Percentiles rank a stretch among this genome's conserved stretches.
These are phyloP conservation scores for Diorhabda elongata DNA, from an alignment of 1,140 invertebrate species.

Conservation along the genomic window DNA sequence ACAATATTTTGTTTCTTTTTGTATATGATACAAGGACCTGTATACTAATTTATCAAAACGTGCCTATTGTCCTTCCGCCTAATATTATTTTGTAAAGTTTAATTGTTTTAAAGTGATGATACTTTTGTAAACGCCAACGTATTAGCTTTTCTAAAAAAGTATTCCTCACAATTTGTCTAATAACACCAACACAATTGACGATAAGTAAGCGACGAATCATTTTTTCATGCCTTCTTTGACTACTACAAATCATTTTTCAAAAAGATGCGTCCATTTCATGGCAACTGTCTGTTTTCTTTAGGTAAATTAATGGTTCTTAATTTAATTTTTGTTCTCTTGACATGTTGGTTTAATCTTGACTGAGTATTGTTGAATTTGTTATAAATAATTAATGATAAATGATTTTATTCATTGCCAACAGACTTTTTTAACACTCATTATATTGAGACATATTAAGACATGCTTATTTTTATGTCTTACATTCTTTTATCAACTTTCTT, in stretches of 20 bases:
- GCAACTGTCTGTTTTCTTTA: neutral
- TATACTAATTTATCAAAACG: too few relatives aligned
- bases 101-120: too few relatives aligned
- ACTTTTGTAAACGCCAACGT: too few relatives aligned
- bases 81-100: too few relatives aligned
- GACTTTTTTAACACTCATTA: too few relatives aligned
- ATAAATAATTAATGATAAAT: neutral
- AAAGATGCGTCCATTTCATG: neutral
- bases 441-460: neutral
- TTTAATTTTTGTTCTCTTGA: neutral
- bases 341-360: neutral
- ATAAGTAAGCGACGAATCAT: neutral
- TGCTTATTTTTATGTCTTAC: neutral
- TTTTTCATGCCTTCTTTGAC: neutral
- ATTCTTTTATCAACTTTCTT: neutral
- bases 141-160: too few relatives aligned
- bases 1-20: too few relatives aligned
- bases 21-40: too few relatives aligned
- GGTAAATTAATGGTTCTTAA: neutral
- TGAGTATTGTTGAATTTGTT: neutral
- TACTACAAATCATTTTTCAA: neutral
- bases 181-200: neutral
- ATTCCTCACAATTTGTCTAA: neutral
- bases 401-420: too few relatives aligned
- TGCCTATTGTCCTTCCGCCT: too few relatives aligned